These are phyloP conservation scores for Vollenhovia emeryi DNA, from an alignment of 1,140 invertebrate genomes.

Conservation along the genomic window DNA sequence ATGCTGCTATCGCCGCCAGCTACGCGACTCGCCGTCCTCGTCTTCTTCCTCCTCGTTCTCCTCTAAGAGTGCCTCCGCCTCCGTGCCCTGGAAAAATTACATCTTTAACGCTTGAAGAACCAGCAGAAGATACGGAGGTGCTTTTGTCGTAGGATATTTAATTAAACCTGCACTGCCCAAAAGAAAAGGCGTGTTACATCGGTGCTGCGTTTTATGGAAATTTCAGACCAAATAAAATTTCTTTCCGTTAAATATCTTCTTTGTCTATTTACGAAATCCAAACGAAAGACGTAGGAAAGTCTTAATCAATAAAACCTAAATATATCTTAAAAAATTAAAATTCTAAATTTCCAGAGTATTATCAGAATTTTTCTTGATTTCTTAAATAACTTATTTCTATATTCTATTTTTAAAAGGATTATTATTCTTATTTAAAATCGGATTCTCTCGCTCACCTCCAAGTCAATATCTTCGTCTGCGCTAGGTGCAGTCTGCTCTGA, in stretches of 20 bases:
- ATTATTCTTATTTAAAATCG: background rate
- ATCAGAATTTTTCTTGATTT: background rate
- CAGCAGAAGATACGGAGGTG: background rate
- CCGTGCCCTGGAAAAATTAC: slow-evolving; percentile 71
- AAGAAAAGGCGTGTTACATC: background rate
- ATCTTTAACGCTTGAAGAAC: background rate
- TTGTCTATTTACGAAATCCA: background rate
- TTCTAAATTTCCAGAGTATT: background rate
- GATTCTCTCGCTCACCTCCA: slow-evolving; percentile 76
- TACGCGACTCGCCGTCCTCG: slow-evolving; percentile 86
- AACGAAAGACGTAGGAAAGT: background rate
- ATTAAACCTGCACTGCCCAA: background rate
- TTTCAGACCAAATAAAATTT: background rate
- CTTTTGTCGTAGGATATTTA: background rate
- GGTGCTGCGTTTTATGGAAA: background rate
- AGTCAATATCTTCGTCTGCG: slow-evolving; percentile 82
- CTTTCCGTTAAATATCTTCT: background rate
- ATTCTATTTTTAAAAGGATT: background rate
- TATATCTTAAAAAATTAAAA: background rate
- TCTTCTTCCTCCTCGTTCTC: slow-evolving; percentile 88
- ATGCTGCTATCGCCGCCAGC: slow-evolving; percentile 87
- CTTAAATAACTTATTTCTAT: background rate
- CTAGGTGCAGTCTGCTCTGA: slow-evolving; percentile 79
- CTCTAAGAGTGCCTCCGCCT: slow-evolving; percentile 81
- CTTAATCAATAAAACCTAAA: background rate